Base-by-base conservation (phyloP, 64 coral and sea anemone species). In the Pocillopora damicornis region DNA sequence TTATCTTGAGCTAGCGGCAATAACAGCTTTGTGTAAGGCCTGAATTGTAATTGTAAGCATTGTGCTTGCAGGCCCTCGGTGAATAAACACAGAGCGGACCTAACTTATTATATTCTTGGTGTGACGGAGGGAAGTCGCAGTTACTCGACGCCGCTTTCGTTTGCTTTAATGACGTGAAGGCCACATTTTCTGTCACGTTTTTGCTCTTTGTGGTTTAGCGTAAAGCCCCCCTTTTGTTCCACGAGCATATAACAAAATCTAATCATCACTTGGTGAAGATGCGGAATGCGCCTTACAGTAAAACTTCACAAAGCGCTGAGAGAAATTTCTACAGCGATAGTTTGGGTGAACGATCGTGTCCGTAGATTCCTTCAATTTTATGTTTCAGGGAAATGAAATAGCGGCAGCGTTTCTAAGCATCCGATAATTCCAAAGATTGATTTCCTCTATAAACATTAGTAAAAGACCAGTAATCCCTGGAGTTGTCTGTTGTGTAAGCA, bases 21-120 rank as follows among this genome's bases (percentile, higher is more conserved):
- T 58, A 82, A 82, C 58, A 89, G 61, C 82, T 95, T 95, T 95
- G 87, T 95, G 82, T 78, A 86, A 67, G 79, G 64, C 15, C 20
- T 57, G 60, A 56, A 76, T 86, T 87, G 72, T 95, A 92, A 95
- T 95, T 95, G 88, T 79, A 87, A 82, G 83, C 78, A 95, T 95
- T 95, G 94, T 95, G 58, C 60, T n/a, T 12, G 51, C 10, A 73
- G 57, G 60, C 63, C 79, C 73, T 86, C 64, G 61, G 59, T 83
- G 79, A 75, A 87, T 87, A 82, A 88, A 95, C 87, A 95, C 76
- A 71, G 42, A 51, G 42, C 42, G 42, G 42, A 51, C 42, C 42
- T 51, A 51, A 71, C 67, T 7, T 23, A 71, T 71, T 71, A 71
- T 71, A 71, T 23, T 71, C 36, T 83, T 37, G 61, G 35, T 68